Evolutionary conservation across 30 jellyfish, hydroid and myxozoan genomes (phyloP).

Genomic region (Clytia hemisphaerica): DNA sequence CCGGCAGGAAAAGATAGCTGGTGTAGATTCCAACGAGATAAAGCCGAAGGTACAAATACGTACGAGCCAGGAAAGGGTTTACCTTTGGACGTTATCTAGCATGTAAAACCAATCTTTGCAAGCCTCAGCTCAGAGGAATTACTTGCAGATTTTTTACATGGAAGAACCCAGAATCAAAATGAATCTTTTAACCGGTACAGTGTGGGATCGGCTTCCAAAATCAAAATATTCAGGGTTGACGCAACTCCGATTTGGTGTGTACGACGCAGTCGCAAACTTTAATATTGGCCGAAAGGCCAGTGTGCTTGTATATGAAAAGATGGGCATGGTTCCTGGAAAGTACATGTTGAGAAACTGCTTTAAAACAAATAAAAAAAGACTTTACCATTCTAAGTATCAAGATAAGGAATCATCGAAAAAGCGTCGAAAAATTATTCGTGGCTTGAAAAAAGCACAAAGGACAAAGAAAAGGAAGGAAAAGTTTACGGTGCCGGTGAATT

Average conservation of each 20-base stretch:
- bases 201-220: constrained; percentile 26
- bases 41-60: constrained; percentile 13
- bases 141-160: constrained; percentile 19
- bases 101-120: constrained; percentile 15
- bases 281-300: constrained; percentile 29
- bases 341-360: constrained; percentile 13
- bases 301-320: neutral
- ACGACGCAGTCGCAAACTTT: constrained; percentile 36
- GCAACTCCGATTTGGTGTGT: constrained; percentile 20
- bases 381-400: neutral
- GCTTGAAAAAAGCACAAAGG: no score
- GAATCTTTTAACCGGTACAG: constrained; percentile 20
- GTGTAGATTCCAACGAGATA: no score
- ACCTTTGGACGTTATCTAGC: constrained; percentile 17
- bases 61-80: neutral
- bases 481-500: no score
- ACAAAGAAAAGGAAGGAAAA: no score
- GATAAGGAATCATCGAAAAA: neutral
- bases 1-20: constrained; percentile 19
- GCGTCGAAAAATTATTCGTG: constrained; percentile 21
- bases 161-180: constrained; percentile 28
- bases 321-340: constrained; percentile 25
- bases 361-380: constrained; percentile 7
- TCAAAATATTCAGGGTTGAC: neutral
- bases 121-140: constrained; percentile 17